Evolutionary conservation across 2,113 vertebrate genomes (phyloP).

Genomic region (Phylloscopus whistleri): DNA sequence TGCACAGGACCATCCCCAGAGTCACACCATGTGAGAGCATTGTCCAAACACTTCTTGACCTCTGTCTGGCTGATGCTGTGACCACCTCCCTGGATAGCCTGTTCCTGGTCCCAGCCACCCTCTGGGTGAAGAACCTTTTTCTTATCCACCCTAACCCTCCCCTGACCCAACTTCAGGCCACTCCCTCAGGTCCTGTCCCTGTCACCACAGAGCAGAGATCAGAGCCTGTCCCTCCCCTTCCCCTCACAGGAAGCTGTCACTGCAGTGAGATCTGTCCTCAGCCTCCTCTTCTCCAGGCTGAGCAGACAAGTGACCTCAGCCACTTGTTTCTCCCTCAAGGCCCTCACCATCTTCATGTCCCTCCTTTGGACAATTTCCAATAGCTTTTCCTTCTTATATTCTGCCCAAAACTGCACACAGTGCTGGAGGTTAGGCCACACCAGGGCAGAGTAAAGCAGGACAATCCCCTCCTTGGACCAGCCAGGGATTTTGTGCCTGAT

Average conservation of each 20-base stretch:
- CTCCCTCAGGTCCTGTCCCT: too few relatives aligned
- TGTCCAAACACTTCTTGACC: fast-evolving
- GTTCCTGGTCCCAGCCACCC: neutral
- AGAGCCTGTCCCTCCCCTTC: too few relatives aligned
- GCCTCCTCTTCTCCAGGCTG: neutral
- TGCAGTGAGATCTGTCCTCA: neutral
- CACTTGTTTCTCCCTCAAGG: neutral
- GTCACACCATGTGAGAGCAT: fast-evolving
- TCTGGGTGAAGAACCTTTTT: fast-evolving
- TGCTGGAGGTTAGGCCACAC: fast-evolving
- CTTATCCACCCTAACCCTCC: too few relatives aligned
- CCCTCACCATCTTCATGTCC: neutral
- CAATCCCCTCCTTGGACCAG: neutral
- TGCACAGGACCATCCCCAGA: neutral
- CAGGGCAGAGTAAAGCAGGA: neutral
- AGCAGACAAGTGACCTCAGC: neutral
- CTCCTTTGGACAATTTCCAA: neutral
- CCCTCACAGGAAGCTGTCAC: too few relatives aligned
- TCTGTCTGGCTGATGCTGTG: neutral
- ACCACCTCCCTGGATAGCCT: neutral
- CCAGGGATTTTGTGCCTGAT: neutral
- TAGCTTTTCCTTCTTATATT: neutral
- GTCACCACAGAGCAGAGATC: too few relatives aligned
- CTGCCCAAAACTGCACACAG: neutral
- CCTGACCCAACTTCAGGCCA: too few relatives aligned